Percentiles rank a stretch among this genome's conserved stretches.
Evolutionary conservation across 2,113 vertebrate species (phyloP).

Genomic region (Balaeniceps rex): DNA sequence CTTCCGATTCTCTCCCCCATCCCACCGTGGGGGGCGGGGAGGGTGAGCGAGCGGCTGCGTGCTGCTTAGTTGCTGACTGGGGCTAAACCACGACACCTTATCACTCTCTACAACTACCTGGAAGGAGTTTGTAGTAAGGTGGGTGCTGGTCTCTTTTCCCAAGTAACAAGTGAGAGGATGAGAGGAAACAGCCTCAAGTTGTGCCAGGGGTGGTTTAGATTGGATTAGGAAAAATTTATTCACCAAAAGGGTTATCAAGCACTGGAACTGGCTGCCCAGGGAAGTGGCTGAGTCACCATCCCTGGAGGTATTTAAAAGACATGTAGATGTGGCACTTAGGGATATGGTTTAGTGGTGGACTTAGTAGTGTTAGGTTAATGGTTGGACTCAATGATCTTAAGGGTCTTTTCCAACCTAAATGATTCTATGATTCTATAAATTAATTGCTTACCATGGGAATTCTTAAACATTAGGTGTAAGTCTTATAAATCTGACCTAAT

Average conservation of each 20-base stretch:
- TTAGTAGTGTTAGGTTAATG: background rate
- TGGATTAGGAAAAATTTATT: background rate
- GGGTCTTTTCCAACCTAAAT: background rate
- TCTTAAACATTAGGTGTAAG: background rate
- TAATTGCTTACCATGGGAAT: background rate
- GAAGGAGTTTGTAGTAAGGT: background rate
- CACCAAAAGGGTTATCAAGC: background rate
- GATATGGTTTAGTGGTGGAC: background rate
- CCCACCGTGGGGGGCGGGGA: too few species aligned
- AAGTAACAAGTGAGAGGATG: background rate
- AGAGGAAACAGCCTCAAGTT: background rate
- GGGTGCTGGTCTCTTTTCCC: background rate
- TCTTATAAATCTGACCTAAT: background rate
- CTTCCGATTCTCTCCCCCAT: too few species aligned
- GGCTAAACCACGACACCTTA: too few species aligned
- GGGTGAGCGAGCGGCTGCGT: too few species aligned
- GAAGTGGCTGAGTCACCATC: background rate
- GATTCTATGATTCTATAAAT: background rate
- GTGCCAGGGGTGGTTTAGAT: background rate
- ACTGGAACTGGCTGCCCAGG: background rate
- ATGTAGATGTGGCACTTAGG: background rate
- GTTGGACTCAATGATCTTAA: background rate
- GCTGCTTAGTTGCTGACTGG: too few species aligned
- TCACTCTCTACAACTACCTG: background rate
- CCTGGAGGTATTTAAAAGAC: background rate